A percentile compares a stretch with the other conserved stretches of the same genome.
phyloP scores from a whole-genome alignment of 2,113 vertebrate species.

The Mobula hypostoma region DNA sequence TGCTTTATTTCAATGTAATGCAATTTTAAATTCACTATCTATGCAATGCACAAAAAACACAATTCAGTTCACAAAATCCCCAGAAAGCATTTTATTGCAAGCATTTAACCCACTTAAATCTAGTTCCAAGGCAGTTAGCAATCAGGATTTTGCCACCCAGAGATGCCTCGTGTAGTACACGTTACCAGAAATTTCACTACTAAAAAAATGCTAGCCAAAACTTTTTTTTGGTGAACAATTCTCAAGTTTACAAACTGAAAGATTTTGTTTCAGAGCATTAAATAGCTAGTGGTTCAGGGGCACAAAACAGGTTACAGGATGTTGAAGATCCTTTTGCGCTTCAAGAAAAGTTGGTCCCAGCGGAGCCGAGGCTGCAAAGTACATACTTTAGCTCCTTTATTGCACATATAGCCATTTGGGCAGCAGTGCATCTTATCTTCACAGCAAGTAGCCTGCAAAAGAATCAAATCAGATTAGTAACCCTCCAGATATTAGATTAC shows the following conservation, averaged over 20 bases:
- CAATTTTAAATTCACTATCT: conserved; percentile 4
- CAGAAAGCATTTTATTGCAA: background rate
- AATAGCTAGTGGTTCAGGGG: background rate
- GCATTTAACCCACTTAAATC: background rate
- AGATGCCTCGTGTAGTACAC: too few species aligned
- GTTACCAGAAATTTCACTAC: background rate
- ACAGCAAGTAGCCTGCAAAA: conserved; percentile 57
- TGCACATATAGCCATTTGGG: conserved; percentile 39
- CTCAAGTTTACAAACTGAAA: background rate
- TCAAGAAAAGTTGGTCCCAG: background rate
- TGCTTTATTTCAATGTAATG: background rate
- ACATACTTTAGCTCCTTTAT: background rate
- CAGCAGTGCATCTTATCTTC: conserved; percentile 57
- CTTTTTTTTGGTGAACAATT: background rate
- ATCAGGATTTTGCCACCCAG: background rate
- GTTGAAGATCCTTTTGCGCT: background rate
- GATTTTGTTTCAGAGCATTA: background rate
- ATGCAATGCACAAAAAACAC: background rate
- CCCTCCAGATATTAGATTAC: background rate
- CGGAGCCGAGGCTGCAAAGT: background rate
- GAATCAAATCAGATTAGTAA: background rate
- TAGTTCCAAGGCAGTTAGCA: background rate
- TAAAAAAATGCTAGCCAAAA: background rate
- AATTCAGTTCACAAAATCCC: background rate
- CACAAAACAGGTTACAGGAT: background rate